Evolutionary conservation across 2,888 invertebrate species (phyloP), one percentile per base, ranked within the genome.

Genomic region (Nemoura dubitans): DNA sequence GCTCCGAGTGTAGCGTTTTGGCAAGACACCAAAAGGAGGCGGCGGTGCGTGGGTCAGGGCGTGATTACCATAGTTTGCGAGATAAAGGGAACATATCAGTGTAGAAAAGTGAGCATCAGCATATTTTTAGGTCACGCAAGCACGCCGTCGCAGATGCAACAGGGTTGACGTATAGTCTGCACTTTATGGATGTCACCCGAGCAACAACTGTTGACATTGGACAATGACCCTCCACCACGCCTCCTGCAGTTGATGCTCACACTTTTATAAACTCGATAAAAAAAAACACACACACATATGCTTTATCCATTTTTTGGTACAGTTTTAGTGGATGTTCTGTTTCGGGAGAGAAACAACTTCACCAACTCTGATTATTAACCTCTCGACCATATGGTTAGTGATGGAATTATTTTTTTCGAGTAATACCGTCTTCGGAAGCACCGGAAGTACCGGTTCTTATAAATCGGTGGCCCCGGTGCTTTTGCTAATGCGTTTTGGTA

Each of bases 61-160:
- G 27, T 28, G 78, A 27, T 78, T 78, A 78, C 27, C 78, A 78
- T 78, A 28, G 26, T 27, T 10, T 26, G 28, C 27, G 7, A 28
- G 26, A 78, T 26, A 78, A 27, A 78, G 26, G 28, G 78, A 78
- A 78, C 78, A 78, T 78, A 78, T 78, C 78, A 78, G 78, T 27
- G 59, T 16, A 59, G 14, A 78, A 78, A 78, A 78, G 78, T 27
- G 78, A 78, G 10, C 78, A 78, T 78, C 78, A 78, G 78, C 78
- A 78, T 78, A 78, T 78, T 78, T 36, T 78, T 7, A 78, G 78
- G 78, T 78, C 78, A 78, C 78, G 78, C 78, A 78, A 78, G 10
- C 26, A 5, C 78, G 59, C 21, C 59, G 59, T n/a, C 5, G n/a
- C 28, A 78, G 26, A 78, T 78, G 78, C 78, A 78, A 78, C 78